A percentile compares a stretch with the other conserved stretches of the same genome.
These are phyloP conservation scores for Luidia sarsii DNA, from an alignment of 53 echinoderm and acorn worm species.

Conservation along the genomic window DNA sequence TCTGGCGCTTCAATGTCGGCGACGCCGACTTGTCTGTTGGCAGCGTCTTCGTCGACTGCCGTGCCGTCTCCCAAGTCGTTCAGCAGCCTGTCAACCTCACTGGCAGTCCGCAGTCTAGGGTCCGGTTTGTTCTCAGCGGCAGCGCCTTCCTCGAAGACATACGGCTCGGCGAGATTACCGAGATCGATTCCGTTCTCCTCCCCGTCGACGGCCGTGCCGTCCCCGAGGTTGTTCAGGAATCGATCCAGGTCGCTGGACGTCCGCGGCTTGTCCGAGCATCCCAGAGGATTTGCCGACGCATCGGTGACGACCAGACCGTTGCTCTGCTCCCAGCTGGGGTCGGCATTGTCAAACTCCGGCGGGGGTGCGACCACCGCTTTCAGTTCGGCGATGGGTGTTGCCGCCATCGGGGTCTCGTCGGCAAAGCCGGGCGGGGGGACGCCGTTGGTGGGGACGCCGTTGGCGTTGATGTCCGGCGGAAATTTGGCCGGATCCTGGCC, in stretches of 20 bases:
- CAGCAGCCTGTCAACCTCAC: background rate
- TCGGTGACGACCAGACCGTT: conserved; percentile 11
- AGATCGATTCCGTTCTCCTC: background rate
- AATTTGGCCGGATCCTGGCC: background rate
- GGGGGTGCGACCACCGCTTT: conserved; percentile 33
- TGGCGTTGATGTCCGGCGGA: conserved; percentile 39
- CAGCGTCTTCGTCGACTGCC: background rate
- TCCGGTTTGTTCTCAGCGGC: background rate
- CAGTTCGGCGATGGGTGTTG: background rate
- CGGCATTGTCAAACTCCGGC: conserved; percentile 13
- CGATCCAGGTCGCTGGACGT: conserved; percentile 26
- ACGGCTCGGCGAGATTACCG: conserved; percentile 9
- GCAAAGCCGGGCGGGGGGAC: conserved; percentile 28
- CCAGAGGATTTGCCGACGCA: background rate
- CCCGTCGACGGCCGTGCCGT: conserved; percentile 16
- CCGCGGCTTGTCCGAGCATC: background rate
- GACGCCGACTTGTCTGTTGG: too few relatives aligned
- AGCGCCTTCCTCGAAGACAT: conserved; percentile 36
- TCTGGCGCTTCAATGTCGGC: too few relatives aligned
- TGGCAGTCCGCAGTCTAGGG: background rate
- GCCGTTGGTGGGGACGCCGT: conserved; percentile 10
- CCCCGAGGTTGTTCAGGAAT: conserved; percentile 25
- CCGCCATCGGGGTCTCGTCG: too few relatives aligned
- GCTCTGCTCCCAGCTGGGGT: too few relatives aligned
- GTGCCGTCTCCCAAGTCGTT: conserved; percentile 46